Evolutionary conservation across 2,113 vertebrate genomes (phyloP).

Genomic region (Tragelaphus scriptus): DNA sequence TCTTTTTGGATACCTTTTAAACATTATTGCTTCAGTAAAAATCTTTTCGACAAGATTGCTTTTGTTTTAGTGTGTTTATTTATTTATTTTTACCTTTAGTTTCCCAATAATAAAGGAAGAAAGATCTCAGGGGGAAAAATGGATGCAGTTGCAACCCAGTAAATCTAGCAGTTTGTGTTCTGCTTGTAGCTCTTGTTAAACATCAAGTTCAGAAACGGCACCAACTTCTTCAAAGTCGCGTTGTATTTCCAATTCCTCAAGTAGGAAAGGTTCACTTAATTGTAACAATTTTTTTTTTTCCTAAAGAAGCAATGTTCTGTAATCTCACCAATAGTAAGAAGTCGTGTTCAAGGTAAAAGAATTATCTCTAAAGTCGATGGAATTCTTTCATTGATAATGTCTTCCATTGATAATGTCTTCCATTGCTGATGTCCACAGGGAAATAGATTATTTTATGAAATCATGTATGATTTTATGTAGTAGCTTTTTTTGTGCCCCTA

Average conservation of each 20-base stretch:
- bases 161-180: neutral
- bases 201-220: neutral
- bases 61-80: neutral
- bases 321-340: neutral
- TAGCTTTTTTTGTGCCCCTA: neutral
- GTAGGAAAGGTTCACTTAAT: neutral
- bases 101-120: neutral
- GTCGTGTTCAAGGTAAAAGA: neutral
- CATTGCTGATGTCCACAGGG: neutral
- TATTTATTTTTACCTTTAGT: neutral
- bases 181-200: neutral
- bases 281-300: neutral
- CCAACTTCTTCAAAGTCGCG: neutral
- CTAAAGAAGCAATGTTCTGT: neutral
- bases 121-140: neutral
- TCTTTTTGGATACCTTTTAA: slow-evolving; percentile 50
- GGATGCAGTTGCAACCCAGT: neutral
- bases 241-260: neutral
- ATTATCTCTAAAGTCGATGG: fast-evolving
- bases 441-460: neutral
- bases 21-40: slow-evolving; percentile 18
- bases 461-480: neutral
- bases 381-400: neutral
- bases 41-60: slow-evolving; percentile 36
- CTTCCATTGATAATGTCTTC: neutral